phyloP scores from a whole-genome alignment of 2,888 invertebrate species.

The Nemotelus pantherinus region DNA sequence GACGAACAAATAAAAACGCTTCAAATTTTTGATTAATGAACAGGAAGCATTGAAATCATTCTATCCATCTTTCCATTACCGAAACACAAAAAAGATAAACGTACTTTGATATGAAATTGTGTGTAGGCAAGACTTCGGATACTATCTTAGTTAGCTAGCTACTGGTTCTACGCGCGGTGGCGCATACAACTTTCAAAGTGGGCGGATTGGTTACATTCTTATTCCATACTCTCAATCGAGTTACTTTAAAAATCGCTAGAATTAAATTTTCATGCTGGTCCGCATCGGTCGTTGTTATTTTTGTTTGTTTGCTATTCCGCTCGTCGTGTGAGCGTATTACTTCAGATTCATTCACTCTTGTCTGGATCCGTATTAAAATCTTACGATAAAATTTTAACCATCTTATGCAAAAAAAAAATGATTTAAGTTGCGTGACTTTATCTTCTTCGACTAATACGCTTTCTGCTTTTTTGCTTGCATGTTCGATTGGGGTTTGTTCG shows the following conservation, averaged over 20 bases:
- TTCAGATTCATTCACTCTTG: no score
- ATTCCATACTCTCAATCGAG: conserved; percentile 26
- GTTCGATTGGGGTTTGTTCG: no score
- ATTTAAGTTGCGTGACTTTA: no score
- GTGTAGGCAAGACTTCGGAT: conserved; percentile 7
- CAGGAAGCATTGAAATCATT: conserved; percentile 40
- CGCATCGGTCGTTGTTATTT: no score
- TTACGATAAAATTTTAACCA: no score
- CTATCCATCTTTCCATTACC: conserved; percentile 42
- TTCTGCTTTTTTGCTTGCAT: no score
- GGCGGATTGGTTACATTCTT: conserved; percentile 43
- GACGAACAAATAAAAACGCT: neutral
- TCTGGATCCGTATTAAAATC: no score
- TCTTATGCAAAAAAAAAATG: no score
- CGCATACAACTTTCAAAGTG: conserved; percentile 40
- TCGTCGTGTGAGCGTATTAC: no score
- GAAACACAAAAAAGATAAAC: conserved; percentile 22
- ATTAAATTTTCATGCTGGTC: no score
- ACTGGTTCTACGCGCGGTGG: conserved; percentile 30
- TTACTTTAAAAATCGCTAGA: neutral
- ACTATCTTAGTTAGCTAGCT: conserved; percentile 1
- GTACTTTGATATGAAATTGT: conserved; percentile 19
- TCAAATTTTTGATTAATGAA: conserved; percentile 39
- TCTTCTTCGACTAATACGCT: no score
- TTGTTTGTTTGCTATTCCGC: no score